Conservation (phyloP, 2,113 vertebrate genomes). For the Corvus moneduloides region DNA sequence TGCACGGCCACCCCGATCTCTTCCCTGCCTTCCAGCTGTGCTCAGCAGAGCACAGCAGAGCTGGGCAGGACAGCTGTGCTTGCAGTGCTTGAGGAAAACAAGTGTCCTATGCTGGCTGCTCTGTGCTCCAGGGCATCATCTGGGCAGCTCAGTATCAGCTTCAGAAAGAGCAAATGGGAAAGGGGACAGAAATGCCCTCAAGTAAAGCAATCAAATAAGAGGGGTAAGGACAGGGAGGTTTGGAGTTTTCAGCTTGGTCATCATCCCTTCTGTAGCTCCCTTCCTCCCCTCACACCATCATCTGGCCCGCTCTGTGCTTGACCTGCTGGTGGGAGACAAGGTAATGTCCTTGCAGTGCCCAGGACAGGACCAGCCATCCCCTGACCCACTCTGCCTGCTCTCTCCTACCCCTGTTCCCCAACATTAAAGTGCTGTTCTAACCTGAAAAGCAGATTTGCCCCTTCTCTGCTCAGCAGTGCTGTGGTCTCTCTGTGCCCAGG, state of each 20-base stretch:
- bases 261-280: not conserved
- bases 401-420: not conserved
- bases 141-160: not conserved
- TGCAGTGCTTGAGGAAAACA: not conserved
- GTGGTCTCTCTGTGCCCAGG: slow-evolving; percentile 19
- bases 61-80: accelerated
- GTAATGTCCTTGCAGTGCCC: not conserved
- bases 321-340: not conserved
- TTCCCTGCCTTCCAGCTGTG: not conserved
- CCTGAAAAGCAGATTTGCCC: slow-evolving; percentile 53
- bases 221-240: not conserved
- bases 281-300: not conserved
- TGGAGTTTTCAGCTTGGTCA: not conserved
- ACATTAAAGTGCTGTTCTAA: slow-evolving; percentile 47
- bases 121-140: not conserved
- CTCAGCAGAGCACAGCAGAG: not conserved
- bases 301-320: not conserved
- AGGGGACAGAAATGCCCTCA: not conserved
- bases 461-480: slow-evolving; percentile 49
- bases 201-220: not conserved
- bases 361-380: not conserved
- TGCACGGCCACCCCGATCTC: not conserved
- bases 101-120: not conserved
- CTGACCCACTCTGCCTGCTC: not conserved
- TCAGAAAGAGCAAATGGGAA: not conserved